Percentiles rank a stretch among this genome's conserved stretches.
These are phyloP conservation scores for Scaptomyza polygonia DNA, from an alignment of 2,888 invertebrate species.

Conservation along the genomic window DNA sequence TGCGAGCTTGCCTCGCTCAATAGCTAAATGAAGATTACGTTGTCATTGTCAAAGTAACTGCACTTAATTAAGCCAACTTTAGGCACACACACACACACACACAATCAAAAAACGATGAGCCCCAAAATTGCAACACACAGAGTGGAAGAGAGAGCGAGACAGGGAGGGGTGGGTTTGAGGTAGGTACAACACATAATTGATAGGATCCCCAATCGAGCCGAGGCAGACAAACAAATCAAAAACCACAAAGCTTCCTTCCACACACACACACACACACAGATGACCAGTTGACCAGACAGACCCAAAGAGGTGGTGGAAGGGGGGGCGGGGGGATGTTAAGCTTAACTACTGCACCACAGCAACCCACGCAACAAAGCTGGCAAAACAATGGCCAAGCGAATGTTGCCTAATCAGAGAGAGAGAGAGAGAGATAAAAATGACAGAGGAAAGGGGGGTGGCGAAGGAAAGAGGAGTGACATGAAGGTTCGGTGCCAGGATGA, in stretches of 20 bases:
- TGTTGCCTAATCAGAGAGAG: slow-evolving; percentile 69
- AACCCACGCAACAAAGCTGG: slow-evolving; percentile 56
- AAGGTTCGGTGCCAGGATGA: slow-evolving; percentile 23
- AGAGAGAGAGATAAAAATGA: background rate
- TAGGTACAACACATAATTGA: slow-evolving; percentile 49
- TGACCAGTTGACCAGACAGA: slow-evolving; percentile 28
- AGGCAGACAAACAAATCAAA: slow-evolving; percentile 73
- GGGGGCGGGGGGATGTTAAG: background rate
- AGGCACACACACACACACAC: slow-evolving; percentile 21
- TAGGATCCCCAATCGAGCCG: slow-evolving; percentile 52
- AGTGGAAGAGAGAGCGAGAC: background rate
- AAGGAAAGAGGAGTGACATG: background rate
- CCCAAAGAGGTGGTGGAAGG: background rate
- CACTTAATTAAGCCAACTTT: slow-evolving; percentile 76
- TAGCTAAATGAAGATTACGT: slow-evolving; percentile 67
- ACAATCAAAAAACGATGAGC: slow-evolving; percentile 36
- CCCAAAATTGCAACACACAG: slow-evolving; percentile 38
- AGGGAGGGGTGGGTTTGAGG: background rate
- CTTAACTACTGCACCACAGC: slow-evolving; percentile 16
- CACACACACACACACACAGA: slow-evolving; percentile 12
- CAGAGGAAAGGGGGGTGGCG: background rate
- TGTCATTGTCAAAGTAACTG: slow-evolving; percentile 73
- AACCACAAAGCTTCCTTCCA: slow-evolving; percentile 72
- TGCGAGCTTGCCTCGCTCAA: slow-evolving; percentile 16
- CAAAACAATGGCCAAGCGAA: slow-evolving; percentile 61